Evolutionary conservation across 2,113 vertebrate species (phyloP), one percentile per base, ranked within the genome.

Genomic region (Tricholaema leucomelas): DNA sequence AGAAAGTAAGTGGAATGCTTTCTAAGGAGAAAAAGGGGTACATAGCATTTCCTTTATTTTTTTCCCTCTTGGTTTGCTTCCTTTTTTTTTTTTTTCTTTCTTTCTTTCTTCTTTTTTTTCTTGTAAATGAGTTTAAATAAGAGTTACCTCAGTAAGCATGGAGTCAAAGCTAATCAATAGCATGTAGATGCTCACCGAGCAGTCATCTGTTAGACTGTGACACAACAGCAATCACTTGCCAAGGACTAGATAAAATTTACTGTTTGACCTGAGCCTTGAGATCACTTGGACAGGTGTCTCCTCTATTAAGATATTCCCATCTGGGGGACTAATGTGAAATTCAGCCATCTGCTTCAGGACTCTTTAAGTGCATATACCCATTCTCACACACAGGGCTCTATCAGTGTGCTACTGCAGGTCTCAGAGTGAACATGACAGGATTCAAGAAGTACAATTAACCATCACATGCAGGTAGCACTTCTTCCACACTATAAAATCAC

Each of bases 271-370:
- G 86, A 92, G 89, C 81, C 59, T 94, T 72, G 70, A 81, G 92
- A 89, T 74, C 91, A 88, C 77, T 87, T 90, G 92, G 96, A 75
- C 95, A 96, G 95, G 91, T 94, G 94, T 94, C 94, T 93, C 81
- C 81, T 92, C 87, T 87, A 73, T 93, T 81, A 90, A 89, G 83
- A 52, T 93, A 74, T 94, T 94, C 92, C 93, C 92, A 81, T 69
- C 69, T 86, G 96, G 85, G 95, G 92, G 78, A 72, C 50, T 66
- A 83, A 85, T 73, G 54, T 36, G 83, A 96, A 92, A 69, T 60
- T 38, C 58, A 90, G 94, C 95, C 94, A 96, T 87, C 94, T 97
- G 95, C 88, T 92, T 84, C 61, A 92, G 88, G 58, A 63, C 82
- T 82, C 84, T 83, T 84, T 82, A 88, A 85, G 89, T 24, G 80